Evolutionary conservation across 1,140 invertebrate species (phyloP).

Genomic region (Uloborus diversus): DNA sequence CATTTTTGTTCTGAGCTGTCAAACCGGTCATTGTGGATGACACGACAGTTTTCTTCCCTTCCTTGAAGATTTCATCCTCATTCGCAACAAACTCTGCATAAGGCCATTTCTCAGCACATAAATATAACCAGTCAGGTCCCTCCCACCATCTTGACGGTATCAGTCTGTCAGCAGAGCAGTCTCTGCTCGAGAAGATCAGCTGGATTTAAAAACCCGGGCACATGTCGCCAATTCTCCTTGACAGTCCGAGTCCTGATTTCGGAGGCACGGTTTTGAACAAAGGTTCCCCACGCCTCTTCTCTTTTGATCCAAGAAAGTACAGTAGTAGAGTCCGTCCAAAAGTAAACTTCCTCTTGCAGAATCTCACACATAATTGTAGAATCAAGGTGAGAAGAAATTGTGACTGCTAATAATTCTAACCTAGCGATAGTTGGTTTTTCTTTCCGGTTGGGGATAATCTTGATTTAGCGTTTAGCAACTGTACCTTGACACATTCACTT

Average conservation of each 20-base stretch:
- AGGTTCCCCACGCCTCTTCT: background rate
- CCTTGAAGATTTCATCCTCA: conserved; percentile 29
- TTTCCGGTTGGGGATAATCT: conserved; percentile 36
- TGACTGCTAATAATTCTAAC: conserved; percentile 18
- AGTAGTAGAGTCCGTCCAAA: conserved; percentile 6
- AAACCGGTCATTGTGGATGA: background rate
- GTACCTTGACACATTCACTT: conserved; percentile 33
- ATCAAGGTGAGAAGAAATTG: conserved; percentile 3
- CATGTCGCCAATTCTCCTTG: conserved; percentile 4
- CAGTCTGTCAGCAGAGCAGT: background rate
- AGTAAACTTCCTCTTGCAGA: background rate
- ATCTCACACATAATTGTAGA: conserved; percentile 1
- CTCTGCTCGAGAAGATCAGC: conserved; percentile 20
- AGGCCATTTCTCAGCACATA: conserved; percentile 26
- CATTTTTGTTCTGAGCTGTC: background rate
- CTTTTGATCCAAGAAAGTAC: conserved; percentile 18
- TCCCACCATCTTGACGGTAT: too few relatives aligned
- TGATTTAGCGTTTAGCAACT: conserved; percentile 23
- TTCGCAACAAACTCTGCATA: background rate
- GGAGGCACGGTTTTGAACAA: background rate
- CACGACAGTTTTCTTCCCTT: conserved; percentile 28
- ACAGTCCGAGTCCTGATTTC: conserved; percentile 3
- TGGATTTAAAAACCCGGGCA: conserved; percentile 2
- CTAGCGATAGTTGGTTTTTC: conserved; percentile 16
- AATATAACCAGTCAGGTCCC: background rate